A percentile compares a stretch with the other conserved stretches of the same genome.
phyloP scores from a whole-genome alignment of 2,113 vertebrate genomes.

The rat (Rattus norvegicus) region DNA sequence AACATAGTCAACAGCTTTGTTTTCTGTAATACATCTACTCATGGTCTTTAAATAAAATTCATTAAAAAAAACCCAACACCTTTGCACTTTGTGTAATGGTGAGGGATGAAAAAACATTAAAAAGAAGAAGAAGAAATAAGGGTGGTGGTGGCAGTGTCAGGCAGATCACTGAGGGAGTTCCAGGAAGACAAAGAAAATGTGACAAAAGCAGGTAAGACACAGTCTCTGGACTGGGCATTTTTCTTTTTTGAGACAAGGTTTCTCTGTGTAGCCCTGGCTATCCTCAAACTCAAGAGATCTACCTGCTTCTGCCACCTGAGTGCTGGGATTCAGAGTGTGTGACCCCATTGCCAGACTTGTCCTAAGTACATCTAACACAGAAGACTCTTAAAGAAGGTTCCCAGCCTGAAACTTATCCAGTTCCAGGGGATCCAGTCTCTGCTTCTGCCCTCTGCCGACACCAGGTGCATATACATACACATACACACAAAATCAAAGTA shows the following conservation, averaged over 20 bases:
- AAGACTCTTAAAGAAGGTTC: background rate
- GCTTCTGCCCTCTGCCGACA: background rate
- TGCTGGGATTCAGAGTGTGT: background rate
- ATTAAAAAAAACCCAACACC: too few species aligned
- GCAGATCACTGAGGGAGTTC: background rate
- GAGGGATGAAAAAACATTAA: background rate
- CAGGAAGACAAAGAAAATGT: background rate
- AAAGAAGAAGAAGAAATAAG: background rate
- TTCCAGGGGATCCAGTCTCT: background rate
- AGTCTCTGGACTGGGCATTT: constrained; percentile 7
- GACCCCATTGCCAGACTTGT: background rate
- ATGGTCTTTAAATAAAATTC: background rate
- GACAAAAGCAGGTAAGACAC: constrained; percentile 7
- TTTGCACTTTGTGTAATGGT: background rate
- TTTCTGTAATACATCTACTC: background rate
- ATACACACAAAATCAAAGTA: background rate
- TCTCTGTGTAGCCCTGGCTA: background rate
- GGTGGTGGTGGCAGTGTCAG: background rate
- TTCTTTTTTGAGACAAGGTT: background rate
- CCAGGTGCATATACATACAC: background rate
- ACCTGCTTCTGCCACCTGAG: background rate
- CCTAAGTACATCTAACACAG: constrained; percentile 13
- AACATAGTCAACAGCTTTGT: background rate
- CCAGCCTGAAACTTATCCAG: background rate
- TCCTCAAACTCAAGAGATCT: background rate